phyloP scores from a whole-genome alignment of 2,797 vertebrate genomes.

The Anabacerthia variegaticeps region DNA sequence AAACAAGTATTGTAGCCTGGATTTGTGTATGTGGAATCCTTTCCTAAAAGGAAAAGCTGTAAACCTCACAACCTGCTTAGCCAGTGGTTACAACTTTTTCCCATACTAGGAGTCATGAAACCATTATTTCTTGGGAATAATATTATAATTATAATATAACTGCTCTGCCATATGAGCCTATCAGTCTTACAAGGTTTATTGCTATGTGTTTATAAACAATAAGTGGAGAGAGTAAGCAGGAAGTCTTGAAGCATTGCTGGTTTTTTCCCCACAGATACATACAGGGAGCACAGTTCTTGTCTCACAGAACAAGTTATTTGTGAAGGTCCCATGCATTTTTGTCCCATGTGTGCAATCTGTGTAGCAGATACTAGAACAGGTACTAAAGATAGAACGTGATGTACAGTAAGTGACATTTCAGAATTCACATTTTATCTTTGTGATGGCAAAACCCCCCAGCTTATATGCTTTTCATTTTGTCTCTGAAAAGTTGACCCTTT shows the following conservation, averaged over 20 bases:
- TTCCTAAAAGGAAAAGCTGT: not conserved
- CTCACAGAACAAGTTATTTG: not conserved
- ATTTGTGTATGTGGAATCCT: not conserved
- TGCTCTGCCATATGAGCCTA: not conserved
- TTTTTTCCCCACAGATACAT: too few relatives aligned
- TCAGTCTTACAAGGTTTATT: not conserved
- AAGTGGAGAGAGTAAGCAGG: not conserved
- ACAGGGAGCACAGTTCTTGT: not conserved
- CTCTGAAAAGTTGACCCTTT: not conserved
- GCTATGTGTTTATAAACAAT: not conserved
- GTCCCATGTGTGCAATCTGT: not conserved
- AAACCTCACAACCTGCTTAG: not conserved
- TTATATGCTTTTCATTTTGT: not conserved
- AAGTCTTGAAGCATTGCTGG: not conserved
- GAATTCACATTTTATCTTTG: not conserved
- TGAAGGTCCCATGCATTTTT: not conserved
- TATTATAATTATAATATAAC: not conserved
- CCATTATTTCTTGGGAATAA: not conserved
- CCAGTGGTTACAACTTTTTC: not conserved
- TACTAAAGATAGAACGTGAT: not conserved
- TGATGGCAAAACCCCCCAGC: not conserved
- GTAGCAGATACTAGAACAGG: not conserved
- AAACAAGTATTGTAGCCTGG: not conserved
- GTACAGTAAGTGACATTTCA: not conserved
- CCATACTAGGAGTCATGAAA: not conserved